These are phyloP conservation scores for Rhinolophus sinicus DNA, from an alignment of 2,113 vertebrate genomes.

Conservation along the genomic window DNA sequence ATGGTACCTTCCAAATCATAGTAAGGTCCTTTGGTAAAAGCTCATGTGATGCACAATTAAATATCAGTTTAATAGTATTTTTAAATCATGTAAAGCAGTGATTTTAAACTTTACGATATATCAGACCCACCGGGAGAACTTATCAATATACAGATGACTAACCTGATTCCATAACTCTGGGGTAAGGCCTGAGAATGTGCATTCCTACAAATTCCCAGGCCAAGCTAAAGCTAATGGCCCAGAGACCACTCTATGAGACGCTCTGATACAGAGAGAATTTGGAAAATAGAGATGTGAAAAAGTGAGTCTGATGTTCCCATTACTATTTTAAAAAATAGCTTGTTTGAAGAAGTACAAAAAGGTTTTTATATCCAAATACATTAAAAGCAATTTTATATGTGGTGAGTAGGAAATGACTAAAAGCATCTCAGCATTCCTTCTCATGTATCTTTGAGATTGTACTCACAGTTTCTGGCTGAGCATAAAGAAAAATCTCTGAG, in stretches of 20 bases:
- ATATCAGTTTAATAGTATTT: neutral
- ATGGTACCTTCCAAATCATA: neutral
- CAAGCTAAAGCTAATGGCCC: neutral
- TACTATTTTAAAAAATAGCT: neutral
- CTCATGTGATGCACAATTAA: neutral
- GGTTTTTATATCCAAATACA: neutral
- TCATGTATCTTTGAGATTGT: slow-evolving; percentile 29
- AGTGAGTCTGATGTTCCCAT: neutral
- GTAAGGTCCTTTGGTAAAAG: neutral
- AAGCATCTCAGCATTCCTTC: slow-evolving; percentile 10
- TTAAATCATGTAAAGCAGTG: neutral
- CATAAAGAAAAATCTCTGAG: neutral
- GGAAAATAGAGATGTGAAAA: neutral
- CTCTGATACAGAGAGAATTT: neutral
- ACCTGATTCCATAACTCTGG: neutral
- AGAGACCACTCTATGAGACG: neutral
- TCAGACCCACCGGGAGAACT: neutral
- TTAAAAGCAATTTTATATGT: neutral
- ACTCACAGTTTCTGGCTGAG: neutral
- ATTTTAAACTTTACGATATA: slow-evolving; percentile 10
- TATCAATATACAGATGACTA: neutral
- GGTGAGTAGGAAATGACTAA: neutral
- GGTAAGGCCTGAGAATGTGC: neutral
- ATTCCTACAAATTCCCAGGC: neutral
- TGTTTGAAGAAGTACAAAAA: neutral